Percentiles rank a stretch among this genome's conserved stretches.
These are phyloP conservation scores for Helobdella robusta DNA, from an alignment of 2,888 invertebrate genomes.

Conservation along the genomic window DNA sequence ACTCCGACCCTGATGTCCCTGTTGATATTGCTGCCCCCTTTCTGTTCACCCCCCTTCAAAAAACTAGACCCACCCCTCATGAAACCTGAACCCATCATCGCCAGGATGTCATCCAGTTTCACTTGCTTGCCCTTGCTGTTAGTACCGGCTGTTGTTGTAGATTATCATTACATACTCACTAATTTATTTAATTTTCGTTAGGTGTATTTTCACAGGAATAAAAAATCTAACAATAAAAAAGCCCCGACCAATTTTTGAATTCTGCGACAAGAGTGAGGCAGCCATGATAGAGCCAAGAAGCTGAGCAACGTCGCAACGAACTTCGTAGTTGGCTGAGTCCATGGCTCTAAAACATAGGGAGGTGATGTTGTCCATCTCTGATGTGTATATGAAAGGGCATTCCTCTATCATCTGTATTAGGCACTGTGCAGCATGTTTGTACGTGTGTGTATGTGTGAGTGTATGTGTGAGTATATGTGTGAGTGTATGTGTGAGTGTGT, in stretches of 20 bases:
- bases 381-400: conserved; percentile 67
- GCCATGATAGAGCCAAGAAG: conserved; percentile 78
- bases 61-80: conserved; percentile 80
- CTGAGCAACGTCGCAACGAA: conserved; percentile 79
- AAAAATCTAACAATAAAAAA: background rate
- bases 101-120: conserved; percentile 70
- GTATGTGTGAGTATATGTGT: background rate
- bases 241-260: background rate
- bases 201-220: background rate
- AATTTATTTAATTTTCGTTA: background rate
- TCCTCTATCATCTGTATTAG: conserved; percentile 78
- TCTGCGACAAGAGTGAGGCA: conserved; percentile 44
- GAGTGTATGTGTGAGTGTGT: too few relatives aligned
- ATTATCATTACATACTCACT: background rate
- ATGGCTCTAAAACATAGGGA: conserved; percentile 83
- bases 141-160: background rate
- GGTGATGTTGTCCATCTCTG: conserved; percentile 80
- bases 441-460: background rate
- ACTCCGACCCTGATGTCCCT: conserved; percentile 93
- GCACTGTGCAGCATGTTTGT: conserved; percentile 55
- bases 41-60: conserved; percentile 82
- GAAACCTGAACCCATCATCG: conserved; percentile 84
- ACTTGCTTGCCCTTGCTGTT: conserved; percentile 35
- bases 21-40: conserved; percentile 82
- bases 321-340: conserved; percentile 83